Conservation (phyloP, 2,113 vertebrate genomes). For the Probosciger aterrimus region DNA sequence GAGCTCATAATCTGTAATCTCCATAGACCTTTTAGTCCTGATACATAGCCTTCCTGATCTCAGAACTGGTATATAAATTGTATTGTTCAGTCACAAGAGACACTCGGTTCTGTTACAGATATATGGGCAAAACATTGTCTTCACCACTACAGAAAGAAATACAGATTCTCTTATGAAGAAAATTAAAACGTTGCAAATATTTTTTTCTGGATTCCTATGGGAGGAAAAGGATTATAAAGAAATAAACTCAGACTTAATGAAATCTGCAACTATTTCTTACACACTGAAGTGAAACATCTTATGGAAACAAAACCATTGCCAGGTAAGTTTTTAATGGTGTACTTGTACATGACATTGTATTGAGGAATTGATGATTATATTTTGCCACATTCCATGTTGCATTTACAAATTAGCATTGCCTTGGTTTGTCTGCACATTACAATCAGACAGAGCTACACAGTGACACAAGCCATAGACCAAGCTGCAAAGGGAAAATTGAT, state of each 20-base stretch:
- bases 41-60: background rate
- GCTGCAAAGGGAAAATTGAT: conserved; percentile 26
- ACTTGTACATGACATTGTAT: background rate
- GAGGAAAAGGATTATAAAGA: background rate
- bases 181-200: background rate
- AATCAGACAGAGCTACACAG: conserved; percentile 46
- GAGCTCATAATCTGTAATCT: background rate
- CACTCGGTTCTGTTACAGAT: background rate
- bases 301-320: background rate
- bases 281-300: background rate
- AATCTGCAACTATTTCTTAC: background rate
- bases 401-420: conserved; percentile 30
- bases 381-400: background rate
- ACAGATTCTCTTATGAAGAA: background rate
- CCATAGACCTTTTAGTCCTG: background rate
- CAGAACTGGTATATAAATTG: background rate
- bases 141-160: background rate
- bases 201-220: background rate
- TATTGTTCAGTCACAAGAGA: background rate
- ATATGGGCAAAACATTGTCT: background rate
- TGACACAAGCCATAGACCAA: conserved; percentile 52
- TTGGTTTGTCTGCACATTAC: conserved; percentile 50
- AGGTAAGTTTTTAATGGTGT: conserved; percentile 11
- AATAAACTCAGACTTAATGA: background rate
- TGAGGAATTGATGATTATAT: background rate